Evolutionary conservation across 2,888 invertebrate genomes (phyloP).

Genomic region (Callinectes sapidus): DNA sequence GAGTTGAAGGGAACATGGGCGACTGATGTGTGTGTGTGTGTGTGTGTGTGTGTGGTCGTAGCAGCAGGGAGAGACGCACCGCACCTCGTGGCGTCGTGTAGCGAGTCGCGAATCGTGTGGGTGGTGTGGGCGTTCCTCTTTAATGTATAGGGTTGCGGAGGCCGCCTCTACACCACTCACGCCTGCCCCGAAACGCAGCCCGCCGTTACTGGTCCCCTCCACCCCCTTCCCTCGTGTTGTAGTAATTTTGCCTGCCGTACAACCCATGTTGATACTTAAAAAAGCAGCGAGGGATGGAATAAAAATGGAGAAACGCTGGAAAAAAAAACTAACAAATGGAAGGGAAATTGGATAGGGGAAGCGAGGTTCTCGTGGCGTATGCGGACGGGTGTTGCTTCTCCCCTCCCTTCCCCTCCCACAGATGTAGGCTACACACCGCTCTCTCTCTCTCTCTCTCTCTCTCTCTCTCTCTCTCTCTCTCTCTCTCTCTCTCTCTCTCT

Average conservation of each 20-base stretch:
- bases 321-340: neutral
- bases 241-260: neutral
- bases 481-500: slow-evolving; percentile 54
- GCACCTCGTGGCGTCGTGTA: slow-evolving; percentile 32
- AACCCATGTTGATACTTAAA: neutral
- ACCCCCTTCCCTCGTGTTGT: neutral
- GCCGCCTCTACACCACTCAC: neutral
- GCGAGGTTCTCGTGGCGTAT: slow-evolving; percentile 10
- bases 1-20: neutral
- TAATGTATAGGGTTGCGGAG: slow-evolving; percentile 51
- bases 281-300: neutral
- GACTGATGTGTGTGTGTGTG: neutral
- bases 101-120: slow-evolving; percentile 30
- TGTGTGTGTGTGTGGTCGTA: neutral
- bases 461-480: slow-evolving; percentile 55
- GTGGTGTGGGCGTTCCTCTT: slow-evolving; percentile 47
- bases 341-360: neutral
- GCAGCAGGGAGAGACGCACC: neutral
- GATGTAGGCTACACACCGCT: neutral
- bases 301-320: neutral
- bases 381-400: neutral
- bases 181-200: neutral
- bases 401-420: neutral
- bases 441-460: slow-evolving; percentile 17
- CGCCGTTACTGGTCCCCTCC: neutral